Evolutionary conservation across 2,888 invertebrate genomes (phyloP).

Genomic region (Anaspis maculata): DNA sequence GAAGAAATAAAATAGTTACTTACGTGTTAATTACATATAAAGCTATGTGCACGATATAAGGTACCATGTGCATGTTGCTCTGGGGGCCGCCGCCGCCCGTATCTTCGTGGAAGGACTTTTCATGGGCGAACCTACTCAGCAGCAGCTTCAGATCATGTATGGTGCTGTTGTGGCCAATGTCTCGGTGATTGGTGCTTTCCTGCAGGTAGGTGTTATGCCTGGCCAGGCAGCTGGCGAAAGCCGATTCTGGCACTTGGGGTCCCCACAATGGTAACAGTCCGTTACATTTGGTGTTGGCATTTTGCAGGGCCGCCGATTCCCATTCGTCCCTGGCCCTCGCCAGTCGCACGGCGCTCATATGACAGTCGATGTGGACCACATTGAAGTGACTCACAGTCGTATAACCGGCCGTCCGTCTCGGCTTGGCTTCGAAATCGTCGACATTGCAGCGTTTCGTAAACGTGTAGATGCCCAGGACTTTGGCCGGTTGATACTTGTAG

Average conservation of each 20-base stretch:
- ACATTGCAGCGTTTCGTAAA: slow-evolving; percentile 92
- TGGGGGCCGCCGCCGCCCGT: slow-evolving; percentile 95
- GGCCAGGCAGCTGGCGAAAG: slow-evolving; percentile 88
- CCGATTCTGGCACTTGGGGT: slow-evolving; percentile 85
- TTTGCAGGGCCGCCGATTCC: slow-evolving; percentile 96
- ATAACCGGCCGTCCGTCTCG: slow-evolving; percentile 60
- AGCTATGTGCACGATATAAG: slow-evolving; percentile 89
- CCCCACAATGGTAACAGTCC: slow-evolving; percentile 95
- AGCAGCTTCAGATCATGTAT: slow-evolving; percentile 90
- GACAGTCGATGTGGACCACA: slow-evolving; percentile 96
- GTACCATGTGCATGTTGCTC: slow-evolving; percentile 94
- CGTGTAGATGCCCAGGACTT: slow-evolving; percentile 94
- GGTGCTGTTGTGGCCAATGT: slow-evolving; percentile 72
- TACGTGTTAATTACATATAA: slow-evolving; percentile 87
- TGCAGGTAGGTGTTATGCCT: slow-evolving; percentile 81
- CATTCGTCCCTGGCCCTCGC: slow-evolving; percentile 76
- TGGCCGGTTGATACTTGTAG: slow-evolving; percentile 88
- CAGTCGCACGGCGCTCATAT: slow-evolving; percentile 85
- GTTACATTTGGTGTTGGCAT: slow-evolving; percentile 96
- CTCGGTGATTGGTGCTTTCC: slow-evolving; percentile 64
- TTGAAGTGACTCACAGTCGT: slow-evolving; percentile 97
- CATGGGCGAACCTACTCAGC: slow-evolving; percentile 81
- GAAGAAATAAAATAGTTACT: slow-evolving; percentile 33
- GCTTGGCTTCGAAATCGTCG: slow-evolving; percentile 86
- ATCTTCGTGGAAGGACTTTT: slow-evolving; percentile 94